Evolutionary conservation across 1,140 invertebrate species (phyloP), one percentile per base, ranked within the genome.

Genomic region (Telenomus remus): DNA sequence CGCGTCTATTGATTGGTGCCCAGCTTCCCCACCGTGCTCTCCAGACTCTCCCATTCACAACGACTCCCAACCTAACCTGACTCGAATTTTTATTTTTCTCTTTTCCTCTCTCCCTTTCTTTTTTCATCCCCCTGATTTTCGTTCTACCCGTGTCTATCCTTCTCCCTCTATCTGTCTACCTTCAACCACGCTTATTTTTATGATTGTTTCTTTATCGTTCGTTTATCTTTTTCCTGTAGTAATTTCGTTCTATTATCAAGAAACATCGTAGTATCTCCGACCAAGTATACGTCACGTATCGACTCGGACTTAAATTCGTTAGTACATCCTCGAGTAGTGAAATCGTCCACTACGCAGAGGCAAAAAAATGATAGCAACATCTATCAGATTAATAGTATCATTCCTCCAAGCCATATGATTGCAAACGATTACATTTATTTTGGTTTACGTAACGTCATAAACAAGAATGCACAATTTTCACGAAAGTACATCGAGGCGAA

Each of bases 1-100:
- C 81, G 78, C 76, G 79, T 81, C 76, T 83, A 84, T 84, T 81
- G 82, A 84, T 83, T 84, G 82, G 78, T 76, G 78, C 77, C 57
- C 76, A 71, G 63, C 70, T 56, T 74, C 71, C 63, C 74, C 73
- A 59, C 49, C 56, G 50, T 48, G 43, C 65, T 42, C 39, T 72
- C 68, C 69, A 63, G 53, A 64, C 75, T 76, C 66, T 49, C 74
- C 64, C 50, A 72, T 68, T 68, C 75, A 63, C 74, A 47, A 53
- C 48, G 61, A 61, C 60, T 54, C 50, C 50, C 49, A 65, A 66
- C 63, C 47, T 59, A 51, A 43, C 42, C 51, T 59, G 43, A 51
- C 56, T 44, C 57, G 64, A 43, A 59, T 54, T 60, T 69, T 54
- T 69, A 59, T 69, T 69, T n/a, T n/a, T 60, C 53, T 71, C 48